Percentiles rank a stretch among this genome's conserved stretches.
These are phyloP conservation scores for Taeniopygia guttata DNA, from an alignment of 2,797 vertebrate species.

Conservation along the genomic window DNA sequence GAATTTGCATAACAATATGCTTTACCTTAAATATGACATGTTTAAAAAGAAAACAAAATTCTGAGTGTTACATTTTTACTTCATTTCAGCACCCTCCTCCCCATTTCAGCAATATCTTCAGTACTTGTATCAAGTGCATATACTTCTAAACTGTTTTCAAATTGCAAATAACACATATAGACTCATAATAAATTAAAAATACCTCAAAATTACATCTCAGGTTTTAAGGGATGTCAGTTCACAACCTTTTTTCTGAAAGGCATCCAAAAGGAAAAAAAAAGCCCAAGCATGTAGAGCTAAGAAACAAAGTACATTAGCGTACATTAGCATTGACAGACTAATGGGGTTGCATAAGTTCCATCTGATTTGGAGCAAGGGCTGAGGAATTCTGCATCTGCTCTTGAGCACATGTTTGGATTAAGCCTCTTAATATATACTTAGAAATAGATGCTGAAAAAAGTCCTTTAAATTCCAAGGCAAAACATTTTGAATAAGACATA, in stretches of 20 bases:
- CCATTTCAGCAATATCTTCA: background rate
- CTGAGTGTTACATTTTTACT: background rate
- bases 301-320: background rate
- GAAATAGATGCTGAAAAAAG: background rate
- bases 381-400: background rate
- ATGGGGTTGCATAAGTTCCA: background rate
- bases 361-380: background rate
- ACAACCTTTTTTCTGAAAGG: background rate
- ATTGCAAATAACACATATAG: background rate
- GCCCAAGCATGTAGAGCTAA: background rate
- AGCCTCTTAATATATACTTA: background rate
- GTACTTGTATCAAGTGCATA: background rate
- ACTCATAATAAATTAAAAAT: background rate
- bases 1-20: background rate
- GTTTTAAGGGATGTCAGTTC: background rate
- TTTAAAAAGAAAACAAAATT: background rate
- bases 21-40: background rate
- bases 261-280: background rate
- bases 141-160: background rate
- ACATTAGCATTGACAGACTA: background rate
- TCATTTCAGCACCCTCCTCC: background rate
- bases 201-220: background rate
- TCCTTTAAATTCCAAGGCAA: background rate
- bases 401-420: background rate
- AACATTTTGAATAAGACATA: background rate